Evolutionary conservation across 2,113 vertebrate genomes (phyloP).

Genomic region (Muntiacus muntjak): DNA sequence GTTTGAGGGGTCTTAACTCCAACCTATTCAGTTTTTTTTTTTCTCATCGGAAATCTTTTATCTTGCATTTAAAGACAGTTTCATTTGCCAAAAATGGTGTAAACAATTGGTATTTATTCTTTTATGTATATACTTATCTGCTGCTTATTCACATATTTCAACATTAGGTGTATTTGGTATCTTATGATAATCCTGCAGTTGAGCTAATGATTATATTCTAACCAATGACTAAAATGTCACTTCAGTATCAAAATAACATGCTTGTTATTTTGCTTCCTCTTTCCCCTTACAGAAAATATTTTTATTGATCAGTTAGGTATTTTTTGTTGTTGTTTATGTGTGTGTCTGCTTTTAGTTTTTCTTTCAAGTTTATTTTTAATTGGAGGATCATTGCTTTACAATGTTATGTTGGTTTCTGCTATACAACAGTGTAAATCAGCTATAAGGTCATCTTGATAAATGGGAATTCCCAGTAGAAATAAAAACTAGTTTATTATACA

Average conservation of each 20-base stretch:
- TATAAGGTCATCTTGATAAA: not conserved
- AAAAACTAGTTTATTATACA: not conserved
- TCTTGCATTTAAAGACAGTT: not conserved
- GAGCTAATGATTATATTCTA: not conserved
- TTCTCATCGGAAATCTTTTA: not conserved
- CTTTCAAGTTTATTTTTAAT: not conserved
- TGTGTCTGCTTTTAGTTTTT: not conserved
- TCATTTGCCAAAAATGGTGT: not conserved
- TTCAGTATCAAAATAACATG: not conserved
- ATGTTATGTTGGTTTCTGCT: not conserved
- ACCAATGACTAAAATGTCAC: not conserved
- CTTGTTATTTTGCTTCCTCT: not conserved
- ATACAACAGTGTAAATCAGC: not conserved
- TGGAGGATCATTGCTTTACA: not conserved
- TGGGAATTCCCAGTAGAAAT: slow-evolving; percentile 8
- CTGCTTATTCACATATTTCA: not conserved
- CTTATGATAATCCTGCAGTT: not conserved
- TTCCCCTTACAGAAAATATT: not conserved
- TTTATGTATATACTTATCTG: not conserved
- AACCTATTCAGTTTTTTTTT: not conserved
- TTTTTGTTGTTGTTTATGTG: not conserved
- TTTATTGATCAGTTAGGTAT: not conserved
- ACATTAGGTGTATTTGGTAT: not conserved
- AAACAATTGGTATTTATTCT: slow-evolving; percentile 6
- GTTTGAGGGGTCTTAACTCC: not conserved